Conservation (phyloP, 2,113 vertebrate genomes). For the Nyctereutes procyonoides region DNA sequence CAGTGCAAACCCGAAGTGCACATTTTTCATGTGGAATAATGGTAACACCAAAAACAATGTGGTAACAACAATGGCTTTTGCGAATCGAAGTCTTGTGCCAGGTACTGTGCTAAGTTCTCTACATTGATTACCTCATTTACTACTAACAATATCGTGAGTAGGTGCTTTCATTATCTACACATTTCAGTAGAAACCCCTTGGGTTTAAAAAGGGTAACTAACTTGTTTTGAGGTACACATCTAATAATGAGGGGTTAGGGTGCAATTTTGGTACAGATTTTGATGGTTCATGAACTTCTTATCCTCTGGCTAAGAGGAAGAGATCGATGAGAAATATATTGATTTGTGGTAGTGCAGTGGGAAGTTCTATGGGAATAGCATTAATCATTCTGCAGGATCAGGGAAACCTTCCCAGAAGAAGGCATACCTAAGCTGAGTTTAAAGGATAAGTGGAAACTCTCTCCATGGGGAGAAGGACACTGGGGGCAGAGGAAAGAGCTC, state of each 20-base stretch:
- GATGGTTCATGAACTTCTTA: neutral
- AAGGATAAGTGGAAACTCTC: neutral
- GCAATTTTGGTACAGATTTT: neutral
- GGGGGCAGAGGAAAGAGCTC: neutral
- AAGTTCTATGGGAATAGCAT: neutral
- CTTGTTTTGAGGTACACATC: neutral
- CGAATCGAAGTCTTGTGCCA: neutral
- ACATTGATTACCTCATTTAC: neutral
- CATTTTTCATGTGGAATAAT: neutral
- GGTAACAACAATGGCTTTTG: neutral
- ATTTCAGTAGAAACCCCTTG: neutral
- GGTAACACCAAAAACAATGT: neutral
- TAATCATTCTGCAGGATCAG: neutral
- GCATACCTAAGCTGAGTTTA: neutral
- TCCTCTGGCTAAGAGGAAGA: slow-evolving; percentile 28
- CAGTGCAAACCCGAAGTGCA: neutral
- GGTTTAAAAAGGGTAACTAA: slow-evolving; percentile 28
- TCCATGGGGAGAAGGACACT: neutral
- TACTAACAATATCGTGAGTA: neutral
- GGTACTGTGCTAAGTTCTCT: neutral
- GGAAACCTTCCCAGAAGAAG: neutral
- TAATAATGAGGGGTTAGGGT: neutral
- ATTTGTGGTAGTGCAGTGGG: neutral
- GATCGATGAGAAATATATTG: neutral
- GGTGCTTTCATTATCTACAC: neutral